Evolutionary conservation across 2,888 invertebrate genomes (phyloP), one percentile per base, ranked within the genome.

Genomic region (Altica lythri): DNA sequence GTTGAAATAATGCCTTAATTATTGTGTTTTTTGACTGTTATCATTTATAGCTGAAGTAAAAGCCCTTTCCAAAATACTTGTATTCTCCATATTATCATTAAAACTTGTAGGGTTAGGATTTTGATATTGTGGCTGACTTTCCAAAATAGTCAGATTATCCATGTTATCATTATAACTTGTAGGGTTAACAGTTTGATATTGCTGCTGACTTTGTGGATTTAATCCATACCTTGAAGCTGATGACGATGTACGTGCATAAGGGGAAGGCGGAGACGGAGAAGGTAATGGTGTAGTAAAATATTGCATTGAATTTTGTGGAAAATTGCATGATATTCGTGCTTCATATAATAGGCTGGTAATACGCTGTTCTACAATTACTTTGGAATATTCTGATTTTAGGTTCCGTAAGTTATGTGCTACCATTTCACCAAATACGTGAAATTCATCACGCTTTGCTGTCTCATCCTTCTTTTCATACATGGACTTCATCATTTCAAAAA

Each of bases 401-500:
- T 38, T 48, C 38, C 16, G 27, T 16, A 48, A 27, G 30, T 48
- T 48, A 48, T 48, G 22, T 14, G 48, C 48, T 38, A 38, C 38
- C 38, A 48, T 38, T 16, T 48, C 48, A 16, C 38, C 48, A 38
- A 48, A 48, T 27, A 38, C 38, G 17, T 48, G 38, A 37, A 30
- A 48, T 48, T 48, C 48, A 38, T 48, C 48, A 40, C 48, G 38
- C 29, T 38, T 19, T 48, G 10, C 12, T 30, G 10, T 30, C 30
- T 30, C 30, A n/a, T 22, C 22, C 22, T 22, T 46, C 18, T 46
- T 46, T 12, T 46, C 48, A 38, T 48, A 48, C 17, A 48, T 16
- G 12, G 46, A 35, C 27, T 37, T 48, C 30, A 48, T 37, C 48
- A 48, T 48, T 25, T 48, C 1, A 16, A 48, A 48, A n/a, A 48